Conservation (phyloP, 1,140 invertebrate genomes). For the Cylas formicarius region DNA sequence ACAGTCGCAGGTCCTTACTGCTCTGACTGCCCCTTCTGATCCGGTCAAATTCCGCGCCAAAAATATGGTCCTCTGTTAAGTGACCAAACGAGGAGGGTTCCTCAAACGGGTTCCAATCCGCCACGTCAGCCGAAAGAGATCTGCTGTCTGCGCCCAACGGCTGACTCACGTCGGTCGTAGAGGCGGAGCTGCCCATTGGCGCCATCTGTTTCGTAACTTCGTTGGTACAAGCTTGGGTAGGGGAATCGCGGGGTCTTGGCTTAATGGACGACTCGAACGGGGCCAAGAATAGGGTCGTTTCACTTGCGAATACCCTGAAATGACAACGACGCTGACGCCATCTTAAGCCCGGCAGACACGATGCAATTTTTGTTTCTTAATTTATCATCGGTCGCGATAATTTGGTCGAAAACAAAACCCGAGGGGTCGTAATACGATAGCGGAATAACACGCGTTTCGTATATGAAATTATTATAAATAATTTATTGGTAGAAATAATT, state of each 20-base stretch:
- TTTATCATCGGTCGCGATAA: too few species aligned
- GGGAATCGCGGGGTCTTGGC: constrained; percentile 42
- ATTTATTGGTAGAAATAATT: too few species aligned
- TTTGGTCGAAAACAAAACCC: too few species aligned
- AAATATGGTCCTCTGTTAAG: constrained; percentile 76
- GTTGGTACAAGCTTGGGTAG: constrained; percentile 21
- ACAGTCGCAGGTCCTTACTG: constrained; percentile 69
- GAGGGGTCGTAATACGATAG: too few species aligned
- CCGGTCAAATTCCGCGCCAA: constrained; percentile 81
- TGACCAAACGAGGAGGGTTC: constrained; percentile 58
- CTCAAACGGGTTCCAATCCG: constrained; percentile 79
- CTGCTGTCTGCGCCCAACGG: constrained; percentile 42
- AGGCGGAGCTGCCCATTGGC: constrained; percentile 34
- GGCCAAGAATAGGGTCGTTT: constrained; percentile 67
- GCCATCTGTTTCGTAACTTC: constrained; percentile 27
- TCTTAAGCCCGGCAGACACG: too few species aligned
- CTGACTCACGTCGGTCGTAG: constrained; percentile 37
- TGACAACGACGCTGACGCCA: too few species aligned
- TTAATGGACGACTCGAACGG: constrained; percentile 64
- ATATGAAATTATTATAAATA: too few species aligned
- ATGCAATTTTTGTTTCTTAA: too few species aligned
- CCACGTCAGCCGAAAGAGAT: constrained; percentile 55
- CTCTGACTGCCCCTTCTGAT: constrained; percentile 70
- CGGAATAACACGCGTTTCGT: too few species aligned
- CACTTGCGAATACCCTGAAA: constrained; percentile 63